phyloP scores from a whole-genome alignment of 2,113 vertebrate species.

The Ariopsis seemanni region DNA sequence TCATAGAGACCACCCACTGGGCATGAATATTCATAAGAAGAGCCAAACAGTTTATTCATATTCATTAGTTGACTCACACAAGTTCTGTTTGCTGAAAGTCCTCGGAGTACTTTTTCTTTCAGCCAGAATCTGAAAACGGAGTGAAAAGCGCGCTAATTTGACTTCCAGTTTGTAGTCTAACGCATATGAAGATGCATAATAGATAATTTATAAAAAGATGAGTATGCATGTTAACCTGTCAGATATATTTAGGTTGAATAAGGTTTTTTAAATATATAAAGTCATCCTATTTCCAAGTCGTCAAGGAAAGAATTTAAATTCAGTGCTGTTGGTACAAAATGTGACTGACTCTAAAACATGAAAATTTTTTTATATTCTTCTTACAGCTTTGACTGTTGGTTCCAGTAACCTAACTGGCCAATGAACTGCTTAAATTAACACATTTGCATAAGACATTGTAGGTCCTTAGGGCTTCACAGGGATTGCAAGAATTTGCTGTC shows the following conservation, averaged over 20 bases:
- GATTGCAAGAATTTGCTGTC: background rate
- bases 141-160: background rate
- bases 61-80: background rate
- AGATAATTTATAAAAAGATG: background rate
- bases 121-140: no score
- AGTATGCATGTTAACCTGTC: background rate
- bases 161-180: background rate
- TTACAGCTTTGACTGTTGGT: background rate
- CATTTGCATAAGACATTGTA: background rate
- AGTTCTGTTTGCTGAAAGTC: background rate
- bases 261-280: no score
- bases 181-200: background rate
- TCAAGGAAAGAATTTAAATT: background rate
- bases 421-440: background rate
- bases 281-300: no score
- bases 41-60: background rate
- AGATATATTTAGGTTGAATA: background rate
- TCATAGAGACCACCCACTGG: background rate
- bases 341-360: background rate
- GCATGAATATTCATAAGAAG: conserved; percentile 20
- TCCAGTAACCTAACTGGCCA: background rate
- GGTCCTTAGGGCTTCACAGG: background rate
- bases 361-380: background rate
- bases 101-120: background rate
- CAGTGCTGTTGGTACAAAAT: background rate